These are phyloP conservation scores for Elysia crispata DNA, from an alignment of 2,888 invertebrate genomes.

Conservation along the genomic window DNA sequence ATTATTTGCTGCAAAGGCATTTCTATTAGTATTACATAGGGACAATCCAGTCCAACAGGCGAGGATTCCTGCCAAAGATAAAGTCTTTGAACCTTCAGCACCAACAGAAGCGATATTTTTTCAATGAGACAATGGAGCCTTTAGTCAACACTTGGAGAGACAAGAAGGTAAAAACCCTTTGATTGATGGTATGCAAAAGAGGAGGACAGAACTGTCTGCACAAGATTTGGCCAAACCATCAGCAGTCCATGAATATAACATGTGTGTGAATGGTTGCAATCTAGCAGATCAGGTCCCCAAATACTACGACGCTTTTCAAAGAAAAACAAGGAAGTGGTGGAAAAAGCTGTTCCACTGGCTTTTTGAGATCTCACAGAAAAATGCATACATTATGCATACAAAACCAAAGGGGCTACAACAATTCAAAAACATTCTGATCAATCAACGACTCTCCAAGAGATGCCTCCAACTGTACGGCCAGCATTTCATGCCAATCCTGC, in stretches of 20 bases:
- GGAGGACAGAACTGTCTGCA: not conserved
- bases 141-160: not conserved
- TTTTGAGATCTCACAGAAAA: not conserved
- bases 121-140: not conserved
- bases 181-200: not conserved
- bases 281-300: not conserved
- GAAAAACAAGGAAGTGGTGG: not conserved
- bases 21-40: not conserved
- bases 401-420: no score
- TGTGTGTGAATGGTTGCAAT: not conserved
- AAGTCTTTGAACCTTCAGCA: not conserved
- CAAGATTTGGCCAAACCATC: no score
- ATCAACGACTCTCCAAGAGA: not conserved
- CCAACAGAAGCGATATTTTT: not conserved
- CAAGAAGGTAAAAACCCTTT: not conserved
- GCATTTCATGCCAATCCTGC: not conserved
- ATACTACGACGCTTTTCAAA: not conserved
- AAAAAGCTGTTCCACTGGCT: constrained; percentile 2
- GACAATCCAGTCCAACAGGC: not conserved
- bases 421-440: no score
- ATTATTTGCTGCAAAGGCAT: not conserved
- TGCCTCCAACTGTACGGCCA: not conserved
- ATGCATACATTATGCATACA: no score
- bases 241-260: not conserved
- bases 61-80: not conserved